Base-by-base conservation (phyloP, 2,113 vertebrate species). In the Mesitornis unicolor region DNA sequence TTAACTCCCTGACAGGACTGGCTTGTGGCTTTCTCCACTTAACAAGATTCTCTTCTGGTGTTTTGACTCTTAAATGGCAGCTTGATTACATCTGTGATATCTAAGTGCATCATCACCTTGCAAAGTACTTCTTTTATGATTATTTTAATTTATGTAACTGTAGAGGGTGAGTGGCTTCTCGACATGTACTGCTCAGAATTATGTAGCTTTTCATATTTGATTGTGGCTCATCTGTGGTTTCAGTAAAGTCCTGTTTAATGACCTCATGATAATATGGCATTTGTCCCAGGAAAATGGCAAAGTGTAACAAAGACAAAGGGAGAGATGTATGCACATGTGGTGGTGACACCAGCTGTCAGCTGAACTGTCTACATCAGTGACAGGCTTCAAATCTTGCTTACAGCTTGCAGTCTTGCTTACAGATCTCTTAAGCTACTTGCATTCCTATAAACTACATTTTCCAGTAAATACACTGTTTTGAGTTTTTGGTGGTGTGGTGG, bases 171-270 rank as follows among this genome's bases (percentile, higher is more conserved):
- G 29, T 15, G 47, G 28, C 53, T 60, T 64, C 17, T 22, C 47
- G 36, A 42, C 0, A 0, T 2, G 25, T 53, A 18, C 17, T 40
- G 5, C 53, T 79, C 21, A 11, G 35, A 81, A 24, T 48, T 20
- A 67, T 2, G 1, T 48, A 31, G 20, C 21, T 38, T 69, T 57
- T 73, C 20, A 1, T 2, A 13, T 33, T 45, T 6, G 1, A 2
- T n/a, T 14, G 4, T 11, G 33, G 21, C 61, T 57, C 29, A 69
- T 54, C 15, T 2, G 17, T 26, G 35, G 2, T 40, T 75, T 53
- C 28, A 16, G 29, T 40, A 4, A 35, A 40, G 70, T n/a, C 40
- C 33, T 31, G 6, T 76, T 79, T 6, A 60, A 40, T 60, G 75
- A 26, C 53, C 25, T 35, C 2, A 1, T 45, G 73, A 13, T 36